Evolutionary conservation across 2,888 invertebrate genomes (phyloP), one percentile per base, ranked within the genome.

Genomic region (Chrysolina americana): DNA sequence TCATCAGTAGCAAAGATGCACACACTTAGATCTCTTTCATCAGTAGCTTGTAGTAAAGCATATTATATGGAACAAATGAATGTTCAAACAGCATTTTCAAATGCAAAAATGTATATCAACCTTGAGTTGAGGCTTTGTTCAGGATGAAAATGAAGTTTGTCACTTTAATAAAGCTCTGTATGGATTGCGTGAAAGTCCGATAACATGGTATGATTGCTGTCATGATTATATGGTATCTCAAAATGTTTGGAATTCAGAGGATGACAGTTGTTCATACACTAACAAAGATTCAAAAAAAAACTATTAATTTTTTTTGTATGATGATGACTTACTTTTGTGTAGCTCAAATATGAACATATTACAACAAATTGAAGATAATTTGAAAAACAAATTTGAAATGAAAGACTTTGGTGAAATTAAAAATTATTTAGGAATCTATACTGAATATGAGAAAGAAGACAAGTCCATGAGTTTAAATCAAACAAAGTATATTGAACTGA

Each of bases 11-110:
- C 70, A 17, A 71, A 68, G 71, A 73, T 76, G 65, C 68, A 41
- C 56, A 74, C 74, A 47, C 56, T 77, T 15, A 76, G 70, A 66
- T 44, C 41, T 21, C 41, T 65, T 23, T 65, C 44, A 48, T 47
- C 65, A 68, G 76, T 56, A 71, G 68, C 69, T 71, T 76, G 66
- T 76, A 62, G 73, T 53, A 70, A 66, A 36, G 44, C 44, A 44
- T 73, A 73, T 41, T 10, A 62, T 64, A 76, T 81, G 28, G 36
- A 78, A 41, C 80, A 81, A 64, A 78, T 80, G 75, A 80, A 82
- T 76, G 79, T 82, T 10, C 75, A 78, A 70, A 74, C 78, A 66
- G 81, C 82, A 15, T 82, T 82, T 78, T 69, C 81, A 62, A 75
- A 82, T 73, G 78, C 78, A 19, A 71, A 74, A 17, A 78, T 70